Percentiles rank a stretch among this genome's conserved stretches.
These are phyloP conservation scores for Oreotrochilus melanogaster DNA, from an alignment of 2,113 vertebrate genomes.

Conservation along the genomic window DNA sequence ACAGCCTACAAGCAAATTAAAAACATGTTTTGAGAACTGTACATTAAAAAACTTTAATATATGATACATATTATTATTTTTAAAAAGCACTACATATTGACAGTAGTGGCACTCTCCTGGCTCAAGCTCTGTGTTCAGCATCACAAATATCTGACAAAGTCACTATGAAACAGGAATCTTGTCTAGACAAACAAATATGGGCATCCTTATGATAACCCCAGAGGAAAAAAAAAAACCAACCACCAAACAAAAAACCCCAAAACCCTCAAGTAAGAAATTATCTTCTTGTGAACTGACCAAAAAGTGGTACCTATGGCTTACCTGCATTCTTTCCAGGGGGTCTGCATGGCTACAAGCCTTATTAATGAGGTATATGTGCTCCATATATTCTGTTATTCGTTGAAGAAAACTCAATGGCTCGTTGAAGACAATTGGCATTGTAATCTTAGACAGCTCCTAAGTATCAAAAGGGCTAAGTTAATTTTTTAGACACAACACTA, in stretches of 20 bases:
- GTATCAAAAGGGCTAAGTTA: not conserved
- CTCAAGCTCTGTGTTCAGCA: not conserved
- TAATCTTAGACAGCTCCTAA: conserved; percentile 98
- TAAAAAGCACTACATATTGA: not conserved
- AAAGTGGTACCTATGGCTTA: conserved; percentile 37
- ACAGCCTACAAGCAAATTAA: conserved; percentile 81
- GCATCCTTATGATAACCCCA: not conserved
- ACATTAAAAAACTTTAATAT: not conserved
- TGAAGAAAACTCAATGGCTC: conserved; percentile 98
- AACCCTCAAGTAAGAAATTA: not conserved
- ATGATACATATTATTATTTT: not conserved
- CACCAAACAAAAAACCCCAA: too few species aligned
- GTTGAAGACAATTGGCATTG: conserved; percentile 96
- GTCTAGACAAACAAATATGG: not conserved
- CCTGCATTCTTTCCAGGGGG: conserved; percentile 94
- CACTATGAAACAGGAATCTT: not conserved
- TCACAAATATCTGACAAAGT: not conserved
- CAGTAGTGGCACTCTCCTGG: not conserved
- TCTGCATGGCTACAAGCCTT: conserved; percentile 85
- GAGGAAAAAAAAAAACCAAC: not conserved
- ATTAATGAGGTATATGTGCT: conserved; percentile 94
- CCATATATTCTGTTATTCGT: conserved; percentile 97
- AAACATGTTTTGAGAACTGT: not conserved
- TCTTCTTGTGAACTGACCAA: not conserved
- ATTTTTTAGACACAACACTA: not conserved